phyloP scores from a whole-genome alignment of 2,888 invertebrate species.

The Torymus texanus region DNA sequence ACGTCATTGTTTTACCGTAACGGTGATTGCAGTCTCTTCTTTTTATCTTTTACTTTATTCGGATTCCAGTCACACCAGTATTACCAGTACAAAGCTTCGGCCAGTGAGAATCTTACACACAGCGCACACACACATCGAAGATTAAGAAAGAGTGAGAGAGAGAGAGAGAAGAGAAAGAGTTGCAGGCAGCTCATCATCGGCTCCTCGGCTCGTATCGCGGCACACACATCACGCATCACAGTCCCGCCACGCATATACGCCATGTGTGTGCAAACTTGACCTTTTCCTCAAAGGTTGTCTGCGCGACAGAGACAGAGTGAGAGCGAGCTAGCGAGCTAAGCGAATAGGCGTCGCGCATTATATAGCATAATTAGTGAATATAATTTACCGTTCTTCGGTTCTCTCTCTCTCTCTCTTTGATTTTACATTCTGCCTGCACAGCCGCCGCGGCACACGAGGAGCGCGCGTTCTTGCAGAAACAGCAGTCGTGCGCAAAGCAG shows the following conservation, averaged over 20 bases:
- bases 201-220: not conserved
- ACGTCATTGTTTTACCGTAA: too few species aligned
- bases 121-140: too few species aligned
- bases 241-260: conserved; percentile 1
- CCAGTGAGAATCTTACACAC: too few species aligned
- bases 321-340: not conserved
- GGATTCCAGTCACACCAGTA: conserved; percentile 5
- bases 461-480: not conserved
- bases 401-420: conserved; percentile 16
- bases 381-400: too few species aligned
- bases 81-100: too few species aligned
- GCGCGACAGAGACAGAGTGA: too few species aligned
- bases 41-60: not conserved
- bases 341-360: not conserved
- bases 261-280: conserved; percentile 41
- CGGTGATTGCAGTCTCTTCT: too few species aligned
- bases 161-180: too few species aligned
- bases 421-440: not conserved
- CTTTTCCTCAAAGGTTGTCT: conserved; percentile 32
- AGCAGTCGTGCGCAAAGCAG: too few species aligned
- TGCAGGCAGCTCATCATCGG: too few species aligned
- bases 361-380: conserved; percentile 26
- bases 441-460: not conserved
- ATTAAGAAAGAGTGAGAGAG: too few species aligned
- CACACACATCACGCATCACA: not conserved